A percentile compares a stretch with the other conserved stretches of the same genome.
These are phyloP conservation scores for Thera britannica DNA, from an alignment of 2,888 invertebrate species.

Conservation along the genomic window DNA sequence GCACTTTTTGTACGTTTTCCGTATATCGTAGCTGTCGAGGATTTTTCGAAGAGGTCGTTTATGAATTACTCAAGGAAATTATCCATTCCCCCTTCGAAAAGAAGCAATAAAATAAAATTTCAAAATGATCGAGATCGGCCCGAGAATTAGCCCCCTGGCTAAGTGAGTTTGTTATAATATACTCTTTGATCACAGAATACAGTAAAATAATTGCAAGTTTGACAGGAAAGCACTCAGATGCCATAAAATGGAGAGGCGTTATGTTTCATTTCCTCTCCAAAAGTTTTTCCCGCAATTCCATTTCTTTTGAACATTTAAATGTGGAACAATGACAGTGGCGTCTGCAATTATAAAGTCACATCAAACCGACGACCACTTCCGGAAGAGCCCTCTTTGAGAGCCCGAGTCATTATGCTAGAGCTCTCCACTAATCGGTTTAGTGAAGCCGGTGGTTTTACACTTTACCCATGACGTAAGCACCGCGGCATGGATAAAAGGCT, in stretches of 20 bases:
- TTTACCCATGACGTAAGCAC: conserved; percentile 47
- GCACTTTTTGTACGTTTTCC: too few relatives aligned
- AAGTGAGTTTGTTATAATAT: neutral
- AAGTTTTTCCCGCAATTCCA: conserved; percentile 11
- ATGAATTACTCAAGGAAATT: too few relatives aligned
- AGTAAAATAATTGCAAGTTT: conserved; percentile 14
- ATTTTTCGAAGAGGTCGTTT: too few relatives aligned
- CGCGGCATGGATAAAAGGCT: conserved; percentile 55
- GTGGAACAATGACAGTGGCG: conserved; percentile 56
- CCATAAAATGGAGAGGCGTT: conserved; percentile 18
- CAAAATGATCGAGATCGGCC: too few relatives aligned
- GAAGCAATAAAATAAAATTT: too few relatives aligned
- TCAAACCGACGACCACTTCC: conserved; percentile 45
- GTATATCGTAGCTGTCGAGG: too few relatives aligned
- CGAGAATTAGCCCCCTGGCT: too few relatives aligned
- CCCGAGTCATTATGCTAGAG: conserved; percentile 21
- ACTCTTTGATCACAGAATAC: conserved; percentile 4
- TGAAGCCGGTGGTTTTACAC: conserved; percentile 54
- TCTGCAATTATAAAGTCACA: conserved; percentile 52
- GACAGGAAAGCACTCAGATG: conserved; percentile 14
- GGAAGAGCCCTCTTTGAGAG: conserved; percentile 17
- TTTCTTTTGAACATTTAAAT: conserved; percentile 46
- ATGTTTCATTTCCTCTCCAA: conserved; percentile 11
- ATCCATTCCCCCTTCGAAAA: too few relatives aligned
- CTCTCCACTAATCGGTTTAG: conserved; percentile 43